These are phyloP conservation scores for Rhynchonycteris naso DNA, from an alignment of 2,797 vertebrate genomes.

Conservation along the genomic window DNA sequence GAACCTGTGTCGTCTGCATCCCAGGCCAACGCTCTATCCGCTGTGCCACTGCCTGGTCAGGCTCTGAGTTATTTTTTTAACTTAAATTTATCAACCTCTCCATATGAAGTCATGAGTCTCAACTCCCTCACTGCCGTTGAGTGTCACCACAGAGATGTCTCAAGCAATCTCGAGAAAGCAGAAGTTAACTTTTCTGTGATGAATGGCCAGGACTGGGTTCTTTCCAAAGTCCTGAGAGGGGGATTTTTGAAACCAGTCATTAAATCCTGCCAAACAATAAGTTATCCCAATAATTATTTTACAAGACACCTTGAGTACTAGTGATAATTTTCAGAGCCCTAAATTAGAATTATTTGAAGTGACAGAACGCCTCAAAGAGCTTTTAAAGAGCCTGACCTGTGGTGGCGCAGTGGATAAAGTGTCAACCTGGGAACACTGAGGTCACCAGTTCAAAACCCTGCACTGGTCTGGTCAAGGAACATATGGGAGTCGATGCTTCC, in stretches of 20 bases:
- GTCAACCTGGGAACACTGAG: too few species aligned
- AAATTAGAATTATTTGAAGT: not conserved
- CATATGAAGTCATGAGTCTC: not conserved
- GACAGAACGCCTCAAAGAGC: slow-evolving; percentile 2
- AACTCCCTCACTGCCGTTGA: not conserved
- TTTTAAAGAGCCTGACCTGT: too few species aligned
- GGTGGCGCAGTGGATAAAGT: too few species aligned
- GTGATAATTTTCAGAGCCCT: slow-evolving; percentile 27
- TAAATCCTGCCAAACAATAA: slow-evolving; percentile 45
- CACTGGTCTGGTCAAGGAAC: too few species aligned
- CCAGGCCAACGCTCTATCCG: too few species aligned
- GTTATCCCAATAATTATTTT: slow-evolving; percentile 35
- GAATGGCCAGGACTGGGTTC: slow-evolving; percentile 62
- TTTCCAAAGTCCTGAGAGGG: slow-evolving; percentile 63
- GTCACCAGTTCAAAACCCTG: too few species aligned
- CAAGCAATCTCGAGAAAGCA: slow-evolving; percentile 42
- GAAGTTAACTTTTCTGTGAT: slow-evolving; percentile 61
- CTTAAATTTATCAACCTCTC: not conserved
- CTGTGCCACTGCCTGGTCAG: too few species aligned
- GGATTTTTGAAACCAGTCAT: slow-evolving; percentile 62
- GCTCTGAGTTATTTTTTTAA: not conserved
- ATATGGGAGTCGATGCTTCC: too few species aligned
- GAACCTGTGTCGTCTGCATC: too few species aligned
- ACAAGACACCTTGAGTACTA: not conserved
- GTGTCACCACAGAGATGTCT: not conserved